These are phyloP conservation scores for Pelvicachromis taeniatus DNA, from an alignment of 2,113 vertebrate species.

Conservation along the genomic window DNA sequence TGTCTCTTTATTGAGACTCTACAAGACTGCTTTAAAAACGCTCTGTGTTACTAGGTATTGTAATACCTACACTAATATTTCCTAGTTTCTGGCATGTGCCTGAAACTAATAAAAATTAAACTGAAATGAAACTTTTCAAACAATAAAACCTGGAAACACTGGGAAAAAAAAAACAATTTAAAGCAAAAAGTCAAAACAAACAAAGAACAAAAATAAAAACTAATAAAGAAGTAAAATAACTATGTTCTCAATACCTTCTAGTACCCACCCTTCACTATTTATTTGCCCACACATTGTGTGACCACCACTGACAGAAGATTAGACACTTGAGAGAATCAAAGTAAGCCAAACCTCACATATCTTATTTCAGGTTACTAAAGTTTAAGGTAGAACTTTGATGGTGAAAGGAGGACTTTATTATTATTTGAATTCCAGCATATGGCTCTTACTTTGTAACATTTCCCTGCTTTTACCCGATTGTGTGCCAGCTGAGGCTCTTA, in stretches of 20 bases:
- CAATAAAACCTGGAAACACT: not conserved
- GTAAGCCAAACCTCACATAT: not conserved
- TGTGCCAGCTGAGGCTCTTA: not conserved
- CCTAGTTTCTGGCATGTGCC: not conserved
- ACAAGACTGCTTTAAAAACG: not conserved
- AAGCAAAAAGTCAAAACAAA: not conserved
- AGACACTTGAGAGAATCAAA: not conserved
- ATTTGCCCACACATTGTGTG: not conserved
- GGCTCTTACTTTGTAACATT: not conserved
- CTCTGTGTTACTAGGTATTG: not conserved
- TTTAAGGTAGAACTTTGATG: not conserved
- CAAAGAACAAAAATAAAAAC: not conserved
- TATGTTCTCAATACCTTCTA: not conserved
- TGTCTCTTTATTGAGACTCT: not conserved
- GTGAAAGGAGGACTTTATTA: not conserved
- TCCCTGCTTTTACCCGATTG: not conserved
- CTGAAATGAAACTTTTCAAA: not conserved
- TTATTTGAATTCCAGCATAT: not conserved
- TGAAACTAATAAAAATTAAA: not conserved
- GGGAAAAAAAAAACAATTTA: not conserved
- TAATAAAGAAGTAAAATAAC: not conserved
- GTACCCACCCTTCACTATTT: not conserved
- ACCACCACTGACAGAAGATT: not conserved
- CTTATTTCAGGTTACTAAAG: not conserved
- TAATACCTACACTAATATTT: not conserved